A percentile compares a stretch with the other conserved stretches of the same genome.
Conservation (phyloP, 2,797 vertebrate species). For the Enoplosus armatus region DNA sequence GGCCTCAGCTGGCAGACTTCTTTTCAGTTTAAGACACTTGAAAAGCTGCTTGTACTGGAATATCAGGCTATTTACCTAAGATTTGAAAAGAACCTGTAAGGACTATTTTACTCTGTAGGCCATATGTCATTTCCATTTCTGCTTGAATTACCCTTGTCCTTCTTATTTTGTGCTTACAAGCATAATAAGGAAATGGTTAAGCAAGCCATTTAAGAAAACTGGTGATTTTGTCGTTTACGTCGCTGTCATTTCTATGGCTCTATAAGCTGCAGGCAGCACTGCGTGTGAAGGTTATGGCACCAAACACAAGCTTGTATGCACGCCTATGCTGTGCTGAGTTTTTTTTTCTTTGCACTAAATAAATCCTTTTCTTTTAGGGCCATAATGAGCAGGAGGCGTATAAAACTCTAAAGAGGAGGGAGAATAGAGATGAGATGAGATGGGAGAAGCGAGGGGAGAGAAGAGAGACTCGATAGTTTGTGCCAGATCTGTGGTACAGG, state of each 20-base stretch:
- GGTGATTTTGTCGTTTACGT: constrained; percentile 68
- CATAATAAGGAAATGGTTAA: constrained; percentile 50
- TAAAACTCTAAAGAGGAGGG: constrained; percentile 76
- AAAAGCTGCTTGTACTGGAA: constrained; percentile 51
- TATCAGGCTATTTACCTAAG: constrained; percentile 53
- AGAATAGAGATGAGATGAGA: constrained; percentile 79
- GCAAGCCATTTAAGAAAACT: constrained; percentile 55
- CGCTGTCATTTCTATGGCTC: constrained; percentile 52
- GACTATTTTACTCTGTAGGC: constrained; percentile 33
- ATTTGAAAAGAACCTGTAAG: constrained; percentile 31
- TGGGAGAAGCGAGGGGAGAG: constrained; percentile 66
- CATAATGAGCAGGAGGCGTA: constrained; percentile 78
- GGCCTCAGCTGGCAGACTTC: constrained; percentile 57
- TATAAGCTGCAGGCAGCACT: constrained; percentile 36
- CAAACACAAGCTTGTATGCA: constrained; percentile 45
- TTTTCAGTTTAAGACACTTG: constrained; percentile 47
- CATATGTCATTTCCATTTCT: constrained; percentile 42
- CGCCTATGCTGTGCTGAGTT: constrained; percentile 44
- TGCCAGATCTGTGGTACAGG: constrained; percentile 80
- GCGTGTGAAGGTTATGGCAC: constrained; percentile 46
- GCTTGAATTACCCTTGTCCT: constrained; percentile 15
- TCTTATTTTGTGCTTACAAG: constrained; percentile 39
- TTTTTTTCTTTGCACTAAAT: constrained; percentile 71
- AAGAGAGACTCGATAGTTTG: constrained; percentile 75
- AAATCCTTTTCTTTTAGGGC: constrained; percentile 76